phyloP scores from a whole-genome alignment of 2,888 invertebrate species.

The Anorthoa munda region DNA sequence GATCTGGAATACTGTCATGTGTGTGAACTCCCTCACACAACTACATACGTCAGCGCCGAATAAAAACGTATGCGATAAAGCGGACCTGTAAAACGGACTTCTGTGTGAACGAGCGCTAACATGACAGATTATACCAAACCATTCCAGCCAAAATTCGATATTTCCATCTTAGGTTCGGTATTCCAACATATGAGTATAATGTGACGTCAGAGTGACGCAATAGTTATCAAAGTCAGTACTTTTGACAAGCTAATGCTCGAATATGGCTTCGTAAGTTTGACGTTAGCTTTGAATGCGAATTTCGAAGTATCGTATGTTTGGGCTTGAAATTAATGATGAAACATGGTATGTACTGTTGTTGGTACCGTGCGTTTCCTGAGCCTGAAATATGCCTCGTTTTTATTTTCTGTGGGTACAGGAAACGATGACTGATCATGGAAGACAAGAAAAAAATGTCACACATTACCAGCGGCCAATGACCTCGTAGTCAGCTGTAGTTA shows the following conservation, averaged over 20 bases:
- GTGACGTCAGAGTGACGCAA: slow-evolving; percentile 45
- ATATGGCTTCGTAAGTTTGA: slow-evolving; percentile 29
- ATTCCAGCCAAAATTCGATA: slow-evolving; percentile 10
- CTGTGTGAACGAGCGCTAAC: too few species aligned
- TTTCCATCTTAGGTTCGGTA: slow-evolving; percentile 18
- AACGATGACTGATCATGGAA: too few species aligned
- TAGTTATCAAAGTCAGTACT: slow-evolving; percentile 40
- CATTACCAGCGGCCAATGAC: too few species aligned
- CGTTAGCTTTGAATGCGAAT: slow-evolving; percentile 55
- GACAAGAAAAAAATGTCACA: too few species aligned
- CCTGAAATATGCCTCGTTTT: not conserved
- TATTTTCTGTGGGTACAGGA: not conserved
- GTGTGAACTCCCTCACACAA: too few species aligned
- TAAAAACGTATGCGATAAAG: too few species aligned
- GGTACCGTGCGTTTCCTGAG: not conserved
- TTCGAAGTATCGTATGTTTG: slow-evolving; percentile 18
- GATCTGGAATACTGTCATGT: too few species aligned
- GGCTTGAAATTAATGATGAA: slow-evolving; percentile 7
- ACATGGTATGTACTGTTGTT: not conserved
- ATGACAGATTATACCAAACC: slow-evolving; percentile 45
- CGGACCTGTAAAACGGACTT: too few species aligned
- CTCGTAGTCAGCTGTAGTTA: too few species aligned
- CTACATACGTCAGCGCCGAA: too few species aligned
- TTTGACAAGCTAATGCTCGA: slow-evolving; percentile 21
- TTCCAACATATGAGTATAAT: slow-evolving; percentile 27